Evolutionary conservation across 2,888 invertebrate species (phyloP), one percentile per base, ranked within the genome.

Genomic region (Margaritifera margaritifera): DNA sequence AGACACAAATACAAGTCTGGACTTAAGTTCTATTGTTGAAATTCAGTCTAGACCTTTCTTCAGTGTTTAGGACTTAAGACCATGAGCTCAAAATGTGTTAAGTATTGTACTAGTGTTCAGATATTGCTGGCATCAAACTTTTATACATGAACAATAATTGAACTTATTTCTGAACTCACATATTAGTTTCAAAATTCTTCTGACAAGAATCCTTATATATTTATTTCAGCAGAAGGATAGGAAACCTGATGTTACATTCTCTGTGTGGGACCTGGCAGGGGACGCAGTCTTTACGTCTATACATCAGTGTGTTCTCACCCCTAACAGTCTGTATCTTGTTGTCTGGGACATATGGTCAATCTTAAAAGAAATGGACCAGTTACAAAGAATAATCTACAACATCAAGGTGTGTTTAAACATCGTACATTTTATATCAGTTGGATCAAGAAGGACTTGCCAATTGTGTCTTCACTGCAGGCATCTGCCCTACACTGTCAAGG

Each of bases 251-350:
- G 27, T 85, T 18, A 77, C 70, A 4, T 69, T 84, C 31, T 75
- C 77, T 52, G 77, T 85, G 22, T 87, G 87, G 87, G 88, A 88
- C 68, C 72, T 86, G 60, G 81, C 85, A 0, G 85, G 85, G 4
- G 77, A 79, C 53, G 76, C 79, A 27, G 80, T 80, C 24, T 79
- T 79, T 42, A 73, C 77, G 42, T 72, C 79, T 61, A 80, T 85
- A 1, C 84, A 86, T 58, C 84, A 85, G 63, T 78, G 84, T 63
- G 78, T 87, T 66, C 79, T 84, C 63, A 85, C 84, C 0, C 74
- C 75, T 22, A 74, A 81, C 65, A 78, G 83, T 11, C 78, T 87
- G 25, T 87, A 84, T 64, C 69, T 87, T 8, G 72, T 87, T 15
- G 85, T 86, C 22, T 87, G 83, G 81, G 84, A 87, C 64, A 69